A percentile compares a stretch with the other conserved stretches of the same genome.
Evolutionary conservation across 2,113 vertebrate genomes (phyloP).

Genomic region (Corythoichthys haematopterus): DNA sequence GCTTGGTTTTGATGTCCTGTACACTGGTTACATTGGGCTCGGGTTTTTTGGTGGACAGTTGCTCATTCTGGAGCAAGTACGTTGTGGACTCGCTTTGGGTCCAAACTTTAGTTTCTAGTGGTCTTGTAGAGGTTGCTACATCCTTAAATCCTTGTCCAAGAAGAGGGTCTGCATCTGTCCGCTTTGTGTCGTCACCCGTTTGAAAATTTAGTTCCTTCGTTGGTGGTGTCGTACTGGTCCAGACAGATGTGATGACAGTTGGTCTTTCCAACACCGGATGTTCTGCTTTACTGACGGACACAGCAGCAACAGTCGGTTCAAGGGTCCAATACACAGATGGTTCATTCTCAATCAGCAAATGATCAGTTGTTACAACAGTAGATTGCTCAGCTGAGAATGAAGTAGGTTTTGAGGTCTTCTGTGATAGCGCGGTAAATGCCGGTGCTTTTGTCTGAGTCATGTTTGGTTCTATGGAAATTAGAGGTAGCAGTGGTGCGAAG

Average conservation of each 20-base stretch:
- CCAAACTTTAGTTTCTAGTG: constrained; percentile 29
- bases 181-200: constrained; percentile 41
- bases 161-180: constrained; percentile 48
- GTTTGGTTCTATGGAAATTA: constrained; percentile 68
- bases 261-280: constrained; percentile 47
- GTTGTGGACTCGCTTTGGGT: constrained; percentile 43
- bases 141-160: constrained; percentile 28
- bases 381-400: not conserved
- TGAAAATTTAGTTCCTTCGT: constrained; percentile 38
- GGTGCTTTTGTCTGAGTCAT: constrained; percentile 41
- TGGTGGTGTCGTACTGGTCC: constrained; percentile 30
- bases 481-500: constrained; percentile 74
- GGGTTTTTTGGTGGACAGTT: constrained; percentile 35
- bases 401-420: constrained; percentile 14
- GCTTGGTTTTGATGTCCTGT: constrained; percentile 50
- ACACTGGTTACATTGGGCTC: constrained; percentile 46
- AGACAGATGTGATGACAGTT: constrained; percentile 40
- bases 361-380: constrained; percentile 12
- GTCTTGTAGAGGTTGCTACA: constrained; percentile 32
- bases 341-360: constrained; percentile 17
- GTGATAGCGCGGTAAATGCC: constrained; percentile 31
- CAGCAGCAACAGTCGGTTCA: constrained; percentile 13
- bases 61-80: constrained; percentile 40
- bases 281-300: constrained; percentile 16
- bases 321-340: constrained; percentile 27